A percentile compares a stretch with the other conserved stretches of the same genome.
Evolutionary conservation across 2,113 vertebrate genomes (phyloP).

Genomic region (Globicephala melas): DNA sequence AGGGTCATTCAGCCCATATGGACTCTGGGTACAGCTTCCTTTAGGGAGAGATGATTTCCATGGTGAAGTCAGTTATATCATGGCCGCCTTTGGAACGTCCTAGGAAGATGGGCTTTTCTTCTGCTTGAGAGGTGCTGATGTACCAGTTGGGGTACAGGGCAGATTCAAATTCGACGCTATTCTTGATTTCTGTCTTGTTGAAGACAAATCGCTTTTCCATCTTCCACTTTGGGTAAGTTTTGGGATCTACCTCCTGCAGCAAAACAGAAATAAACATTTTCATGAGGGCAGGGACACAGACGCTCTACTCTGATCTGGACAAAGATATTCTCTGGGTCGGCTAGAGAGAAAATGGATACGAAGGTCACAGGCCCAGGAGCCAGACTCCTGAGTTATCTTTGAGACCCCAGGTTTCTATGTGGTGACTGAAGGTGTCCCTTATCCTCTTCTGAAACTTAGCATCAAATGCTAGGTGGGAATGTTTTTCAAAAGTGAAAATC

Average conservation of each 20-base stretch:
- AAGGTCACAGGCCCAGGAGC: neutral
- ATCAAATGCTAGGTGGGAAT: neutral
- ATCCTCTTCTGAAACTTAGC: neutral
- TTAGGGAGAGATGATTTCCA: slow-evolving; percentile 32
- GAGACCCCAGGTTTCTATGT: neutral
- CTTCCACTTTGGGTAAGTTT: slow-evolving; percentile 53
- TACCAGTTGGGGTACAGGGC: slow-evolving; percentile 71
- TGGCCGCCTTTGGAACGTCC: neutral
- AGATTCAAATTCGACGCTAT: slow-evolving; percentile 68
- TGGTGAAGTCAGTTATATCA: slow-evolving; percentile 62
- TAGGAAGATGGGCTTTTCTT: slow-evolving; percentile 58
- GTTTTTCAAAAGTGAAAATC: neutral
- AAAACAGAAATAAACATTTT: slow-evolving; percentile 26
- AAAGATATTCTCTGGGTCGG: neutral
- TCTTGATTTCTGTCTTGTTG: slow-evolving; percentile 59
- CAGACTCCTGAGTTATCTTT: neutral
- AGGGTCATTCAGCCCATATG: neutral
- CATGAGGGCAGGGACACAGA: neutral
- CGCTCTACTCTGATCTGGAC: neutral
- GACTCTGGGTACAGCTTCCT: neutral
- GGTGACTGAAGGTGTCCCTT: neutral
- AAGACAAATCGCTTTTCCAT: slow-evolving; percentile 72
- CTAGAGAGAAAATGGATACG: neutral
- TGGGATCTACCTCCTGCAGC: slow-evolving; percentile 55
- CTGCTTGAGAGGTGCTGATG: slow-evolving; percentile 68